Conservation (phyloP, 23 tunicate species). For the Halocynthia roretzi region DNA sequence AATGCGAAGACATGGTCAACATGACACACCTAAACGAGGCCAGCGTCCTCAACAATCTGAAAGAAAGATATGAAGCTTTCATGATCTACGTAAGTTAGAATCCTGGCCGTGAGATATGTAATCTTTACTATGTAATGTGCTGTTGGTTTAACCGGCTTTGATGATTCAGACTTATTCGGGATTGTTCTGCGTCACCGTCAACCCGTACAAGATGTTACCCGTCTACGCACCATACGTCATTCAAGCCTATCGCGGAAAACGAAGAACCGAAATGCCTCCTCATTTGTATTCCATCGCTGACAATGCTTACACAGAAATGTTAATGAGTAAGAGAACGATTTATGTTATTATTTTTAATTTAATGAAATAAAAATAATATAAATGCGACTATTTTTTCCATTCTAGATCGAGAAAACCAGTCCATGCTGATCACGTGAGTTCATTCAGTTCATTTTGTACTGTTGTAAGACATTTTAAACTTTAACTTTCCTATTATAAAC, state of each 20-base stretch:
- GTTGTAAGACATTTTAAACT: too few relatives aligned
- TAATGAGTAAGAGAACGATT: slow-evolving; percentile 54
- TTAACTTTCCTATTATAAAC: too few relatives aligned
- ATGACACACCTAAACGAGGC: slow-evolving; percentile 95
- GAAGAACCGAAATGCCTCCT: slow-evolving; percentile 86
- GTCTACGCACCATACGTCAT: slow-evolving; percentile 69
- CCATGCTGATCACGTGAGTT: slow-evolving; percentile 81
- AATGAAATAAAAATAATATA: background rate
- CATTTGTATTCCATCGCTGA: slow-evolving; percentile 83
- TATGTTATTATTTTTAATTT: background rate
- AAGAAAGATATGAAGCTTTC: slow-evolving; percentile 67
- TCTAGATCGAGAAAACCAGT: slow-evolving; percentile 71
- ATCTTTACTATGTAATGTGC: background rate
- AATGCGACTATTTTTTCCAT: background rate
- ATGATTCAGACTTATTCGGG: slow-evolving; percentile 63
- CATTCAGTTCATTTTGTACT: too few relatives aligned
- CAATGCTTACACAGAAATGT: slow-evolving; percentile 75
- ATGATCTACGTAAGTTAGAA: slow-evolving; percentile 71
- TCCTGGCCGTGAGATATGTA: background rate
- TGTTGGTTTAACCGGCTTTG: too few relatives aligned
- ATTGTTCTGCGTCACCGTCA: slow-evolving; percentile 81
- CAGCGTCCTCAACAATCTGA: slow-evolving; percentile 66
- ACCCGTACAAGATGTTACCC: slow-evolving; percentile 76
- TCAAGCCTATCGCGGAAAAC: slow-evolving; percentile 69
- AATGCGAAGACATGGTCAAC: slow-evolving; percentile 90